These are phyloP conservation scores for Lichenostomus cassidix DNA, from an alignment of 2,113 vertebrate species.

Conservation along the genomic window DNA sequence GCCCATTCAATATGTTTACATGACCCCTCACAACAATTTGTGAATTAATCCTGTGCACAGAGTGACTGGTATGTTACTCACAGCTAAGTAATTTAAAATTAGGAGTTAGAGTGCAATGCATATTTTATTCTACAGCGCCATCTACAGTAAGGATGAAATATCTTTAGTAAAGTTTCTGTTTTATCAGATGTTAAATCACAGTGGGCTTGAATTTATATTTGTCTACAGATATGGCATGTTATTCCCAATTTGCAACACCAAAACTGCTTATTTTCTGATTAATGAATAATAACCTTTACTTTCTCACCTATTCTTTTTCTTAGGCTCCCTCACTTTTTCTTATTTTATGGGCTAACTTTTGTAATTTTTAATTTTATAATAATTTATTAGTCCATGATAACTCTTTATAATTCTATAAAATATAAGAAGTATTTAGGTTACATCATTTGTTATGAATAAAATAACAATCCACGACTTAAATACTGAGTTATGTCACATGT, in stretches of 20 bases:
- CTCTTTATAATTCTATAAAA: neutral
- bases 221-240: neutral
- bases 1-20: neutral
- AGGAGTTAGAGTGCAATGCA: neutral
- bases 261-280: neutral
- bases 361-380: neutral
- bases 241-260: neutral
- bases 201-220: neutral
- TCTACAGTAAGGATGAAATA: slow-evolving; percentile 16
- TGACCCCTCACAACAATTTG: neutral
- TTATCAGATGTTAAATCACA: neutral
- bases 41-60: neutral
- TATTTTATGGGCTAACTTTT: neutral
- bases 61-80: neutral
- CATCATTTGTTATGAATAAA: neutral
- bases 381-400: neutral
- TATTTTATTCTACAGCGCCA: slow-evolving; percentile 55
- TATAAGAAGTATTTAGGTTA: neutral
- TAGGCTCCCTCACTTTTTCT: neutral
- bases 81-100: neutral
- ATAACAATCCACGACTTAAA: neutral
- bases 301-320: neutral
- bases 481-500: neutral
- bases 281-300: neutral
- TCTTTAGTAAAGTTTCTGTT: neutral